phyloP scores from a whole-genome alignment of 2,888 invertebrate species.

The Hermaeophaga mercurialis region DNA sequence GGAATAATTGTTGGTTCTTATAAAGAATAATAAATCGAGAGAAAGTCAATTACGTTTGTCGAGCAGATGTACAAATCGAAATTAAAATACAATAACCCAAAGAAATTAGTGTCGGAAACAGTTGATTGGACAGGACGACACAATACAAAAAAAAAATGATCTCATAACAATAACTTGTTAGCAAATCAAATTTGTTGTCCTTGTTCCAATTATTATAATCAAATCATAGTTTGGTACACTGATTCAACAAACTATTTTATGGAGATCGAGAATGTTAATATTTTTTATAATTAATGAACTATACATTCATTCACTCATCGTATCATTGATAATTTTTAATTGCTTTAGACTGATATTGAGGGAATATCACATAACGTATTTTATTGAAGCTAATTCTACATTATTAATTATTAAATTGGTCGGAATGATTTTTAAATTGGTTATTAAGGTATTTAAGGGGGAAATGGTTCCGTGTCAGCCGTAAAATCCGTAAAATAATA shows the following conservation, averaged over 20 bases:
- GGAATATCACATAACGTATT: background rate
- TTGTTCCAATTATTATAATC: slow-evolving; percentile 41
- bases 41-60: slow-evolving; percentile 23
- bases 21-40: slow-evolving; percentile 17
- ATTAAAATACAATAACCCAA: slow-evolving; percentile 33
- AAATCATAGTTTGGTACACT: too few relatives aligned
- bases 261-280: too few relatives aligned
- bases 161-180: slow-evolving; percentile 41
- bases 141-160: slow-evolving; percentile 23
- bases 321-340: too few relatives aligned
- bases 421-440: slow-evolving; percentile 3
- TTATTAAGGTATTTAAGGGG: background rate
- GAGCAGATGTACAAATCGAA: slow-evolving; percentile 21
- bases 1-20: slow-evolving; percentile 9
- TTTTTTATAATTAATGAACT: too few relatives aligned
- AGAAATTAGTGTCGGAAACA: slow-evolving; percentile 19
- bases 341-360: too few relatives aligned
- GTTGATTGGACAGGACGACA: slow-evolving; percentile 25
- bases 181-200: slow-evolving; percentile 44
- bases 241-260: too few relatives aligned
- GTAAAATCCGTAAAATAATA: slow-evolving; percentile 26
- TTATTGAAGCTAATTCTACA: background rate
- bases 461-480: slow-evolving; percentile 5
- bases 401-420: background rate
- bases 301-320: too few relatives aligned